phyloP scores from a whole-genome alignment of 2,797 vertebrate genomes.

The Peromyscus attwateri region DNA sequence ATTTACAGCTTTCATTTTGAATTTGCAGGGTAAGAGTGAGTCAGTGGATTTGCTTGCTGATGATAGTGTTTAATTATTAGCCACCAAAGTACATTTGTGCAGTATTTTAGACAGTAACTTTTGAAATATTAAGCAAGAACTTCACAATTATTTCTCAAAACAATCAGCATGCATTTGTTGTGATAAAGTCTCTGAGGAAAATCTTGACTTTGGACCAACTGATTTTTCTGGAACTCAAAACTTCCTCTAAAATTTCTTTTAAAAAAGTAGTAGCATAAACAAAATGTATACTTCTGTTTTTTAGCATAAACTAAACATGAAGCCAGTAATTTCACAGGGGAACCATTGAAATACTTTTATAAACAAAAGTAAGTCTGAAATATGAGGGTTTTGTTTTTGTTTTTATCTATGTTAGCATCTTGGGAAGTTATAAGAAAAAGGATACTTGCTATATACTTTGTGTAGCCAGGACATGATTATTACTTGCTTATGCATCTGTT shows the following conservation, averaged over 20 bases:
- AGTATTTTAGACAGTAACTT: constrained; percentile 10
- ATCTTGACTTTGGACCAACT: constrained; percentile 31
- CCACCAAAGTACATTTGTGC: background rate
- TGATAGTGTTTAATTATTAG: background rate
- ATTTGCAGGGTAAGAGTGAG: background rate
- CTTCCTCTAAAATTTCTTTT: background rate
- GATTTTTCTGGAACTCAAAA: constrained; percentile 33
- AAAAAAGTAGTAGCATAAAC: background rate
- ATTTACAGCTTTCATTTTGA: constrained; percentile 57
- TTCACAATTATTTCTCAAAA: constrained; percentile 42
- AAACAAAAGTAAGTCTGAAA: constrained; percentile 61
- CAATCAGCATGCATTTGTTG: background rate
- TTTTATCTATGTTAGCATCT: constrained; percentile 37
- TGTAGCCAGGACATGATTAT: background rate
- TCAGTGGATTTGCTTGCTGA: constrained; percentile 33
- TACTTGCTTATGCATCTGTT: background rate
- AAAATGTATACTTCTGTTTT: background rate
- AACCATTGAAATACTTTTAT: constrained; percentile 50
- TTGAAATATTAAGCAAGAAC: constrained; percentile 48
- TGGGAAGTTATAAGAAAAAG: constrained; percentile 21
- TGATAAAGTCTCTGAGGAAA: background rate
- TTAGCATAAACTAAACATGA: constrained; percentile 49
- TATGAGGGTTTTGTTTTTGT: constrained; percentile 58
- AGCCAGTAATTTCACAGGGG: background rate
- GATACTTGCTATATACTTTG: background rate